Percentiles rank a stretch among this genome's conserved stretches.
Evolutionary conservation across 23 tunicate species (phyloP).

Genomic region (Ciona savignyi): DNA sequence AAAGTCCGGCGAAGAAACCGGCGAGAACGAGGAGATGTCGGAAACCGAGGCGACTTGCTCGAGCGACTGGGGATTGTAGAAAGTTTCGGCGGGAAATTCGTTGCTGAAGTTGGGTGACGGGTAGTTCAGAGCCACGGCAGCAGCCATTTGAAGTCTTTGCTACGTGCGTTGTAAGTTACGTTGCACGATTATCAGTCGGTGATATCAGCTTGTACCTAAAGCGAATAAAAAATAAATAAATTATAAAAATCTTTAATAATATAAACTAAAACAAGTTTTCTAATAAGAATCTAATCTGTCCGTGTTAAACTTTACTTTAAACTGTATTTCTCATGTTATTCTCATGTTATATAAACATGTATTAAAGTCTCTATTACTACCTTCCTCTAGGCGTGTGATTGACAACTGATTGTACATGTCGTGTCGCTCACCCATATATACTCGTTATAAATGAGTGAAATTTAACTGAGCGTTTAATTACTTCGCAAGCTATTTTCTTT

Average conservation of each 20-base stretch:
- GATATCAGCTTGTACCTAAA: background rate
- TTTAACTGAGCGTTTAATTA: background rate
- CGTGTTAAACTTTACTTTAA: background rate
- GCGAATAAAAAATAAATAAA: too few relatives aligned
- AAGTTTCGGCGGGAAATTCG: constrained; percentile 18
- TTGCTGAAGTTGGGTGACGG: constrained; percentile 36
- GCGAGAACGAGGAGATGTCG: constrained; percentile 28
- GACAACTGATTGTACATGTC: background rate
- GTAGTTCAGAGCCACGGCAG: constrained; percentile 81
- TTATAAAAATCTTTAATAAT: too few relatives aligned
- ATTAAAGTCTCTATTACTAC: background rate
- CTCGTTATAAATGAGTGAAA: too few relatives aligned
- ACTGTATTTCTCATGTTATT: background rate
- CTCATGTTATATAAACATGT: background rate
- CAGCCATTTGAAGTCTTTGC: constrained; percentile 60
- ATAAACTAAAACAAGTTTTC: too few relatives aligned
- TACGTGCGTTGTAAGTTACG: background rate
- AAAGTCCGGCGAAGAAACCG: constrained; percentile 48
- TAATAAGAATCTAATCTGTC: too few relatives aligned
- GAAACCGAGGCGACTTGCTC: constrained; percentile 22
- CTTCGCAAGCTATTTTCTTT: background rate
- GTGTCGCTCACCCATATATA: background rate
- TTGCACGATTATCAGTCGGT: background rate
- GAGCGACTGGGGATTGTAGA: constrained; percentile 12
- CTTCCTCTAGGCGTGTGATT: background rate